These are phyloP conservation scores for Asarcornis scutulata DNA, from an alignment of 2,113 vertebrate species.

Conservation along the genomic window DNA sequence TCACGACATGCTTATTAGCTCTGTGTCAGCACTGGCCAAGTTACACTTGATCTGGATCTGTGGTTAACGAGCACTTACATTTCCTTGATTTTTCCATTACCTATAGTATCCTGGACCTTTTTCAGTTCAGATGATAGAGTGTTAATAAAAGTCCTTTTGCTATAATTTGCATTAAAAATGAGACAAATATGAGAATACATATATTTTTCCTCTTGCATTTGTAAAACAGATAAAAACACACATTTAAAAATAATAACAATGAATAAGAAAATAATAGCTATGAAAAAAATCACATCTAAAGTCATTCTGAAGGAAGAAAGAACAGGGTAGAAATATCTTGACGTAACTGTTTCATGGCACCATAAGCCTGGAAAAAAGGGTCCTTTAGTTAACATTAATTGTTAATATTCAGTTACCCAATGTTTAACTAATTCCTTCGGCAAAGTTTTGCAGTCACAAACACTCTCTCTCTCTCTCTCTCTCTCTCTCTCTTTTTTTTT, in stretches of 20 bases:
- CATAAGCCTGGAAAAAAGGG: neutral
- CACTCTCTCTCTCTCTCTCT: too few species aligned
- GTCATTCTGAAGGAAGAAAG: neutral
- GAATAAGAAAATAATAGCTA: neutral
- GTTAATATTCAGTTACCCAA: slow-evolving; percentile 24
- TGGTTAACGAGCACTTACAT: neutral
- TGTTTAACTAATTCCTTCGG: slow-evolving; percentile 30
- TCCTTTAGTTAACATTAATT: neutral
- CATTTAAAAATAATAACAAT: neutral
- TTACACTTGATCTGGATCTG: neutral
- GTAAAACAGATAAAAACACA: neutral
- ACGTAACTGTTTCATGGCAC: neutral
- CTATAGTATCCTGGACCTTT: neutral
- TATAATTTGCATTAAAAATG: neutral
- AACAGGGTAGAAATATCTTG: slow-evolving; percentile 2
- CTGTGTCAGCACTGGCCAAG: neutral
- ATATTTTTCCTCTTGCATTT: neutral
- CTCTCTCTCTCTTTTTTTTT: neutral
- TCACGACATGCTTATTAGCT: neutral
- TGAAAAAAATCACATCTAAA: neutral
- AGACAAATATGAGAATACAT: neutral
- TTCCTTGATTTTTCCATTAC: slow-evolving; percentile 26
- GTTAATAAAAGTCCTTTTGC: neutral
- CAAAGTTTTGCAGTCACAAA: slow-evolving; percentile 3
- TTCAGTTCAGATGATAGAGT: slow-evolving; percentile 3